Evolutionary conservation across 2,113 vertebrate species (phyloP).

Genomic region (Pelvicachromis taeniatus): DNA sequence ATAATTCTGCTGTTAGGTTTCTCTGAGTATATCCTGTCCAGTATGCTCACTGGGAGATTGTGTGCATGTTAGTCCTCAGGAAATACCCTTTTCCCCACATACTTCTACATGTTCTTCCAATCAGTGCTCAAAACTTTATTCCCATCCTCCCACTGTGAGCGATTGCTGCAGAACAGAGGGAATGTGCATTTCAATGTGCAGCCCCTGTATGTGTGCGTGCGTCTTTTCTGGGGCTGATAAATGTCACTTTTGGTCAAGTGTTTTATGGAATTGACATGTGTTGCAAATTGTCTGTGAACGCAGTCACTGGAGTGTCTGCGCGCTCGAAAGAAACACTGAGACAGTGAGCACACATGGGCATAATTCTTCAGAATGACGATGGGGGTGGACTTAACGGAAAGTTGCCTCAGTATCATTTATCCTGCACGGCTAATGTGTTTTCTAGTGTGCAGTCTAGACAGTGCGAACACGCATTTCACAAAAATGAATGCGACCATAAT

Average conservation of each 20-base stretch:
- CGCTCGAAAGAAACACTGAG: background rate
- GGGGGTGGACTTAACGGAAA: background rate
- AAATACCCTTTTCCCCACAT: background rate
- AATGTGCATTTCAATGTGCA: background rate
- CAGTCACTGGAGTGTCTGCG: background rate
- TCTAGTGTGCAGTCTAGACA: background rate
- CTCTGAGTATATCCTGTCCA: background rate
- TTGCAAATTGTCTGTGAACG: conserved; percentile 18
- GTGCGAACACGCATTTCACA: background rate
- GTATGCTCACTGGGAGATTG: fast-evolving
- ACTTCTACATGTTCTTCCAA: conserved; percentile 11
- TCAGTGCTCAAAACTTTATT: background rate
- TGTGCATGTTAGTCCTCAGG: background rate
- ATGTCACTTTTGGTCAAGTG: background rate
- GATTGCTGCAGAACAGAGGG: background rate
- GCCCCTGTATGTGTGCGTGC: background rate
- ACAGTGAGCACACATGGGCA: background rate
- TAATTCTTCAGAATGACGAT: background rate
- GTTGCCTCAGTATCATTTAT: background rate
- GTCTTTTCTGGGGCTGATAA: background rate
- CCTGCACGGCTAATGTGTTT: background rate
- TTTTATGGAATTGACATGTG: conserved; percentile 35
- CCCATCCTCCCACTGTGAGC: background rate
- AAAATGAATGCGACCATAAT: background rate
- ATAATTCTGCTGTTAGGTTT: background rate